These are phyloP conservation scores for Melanotaenia trifasciata DNA, from an alignment of 2,797 vertebrate species.

Conservation along the genomic window DNA sequence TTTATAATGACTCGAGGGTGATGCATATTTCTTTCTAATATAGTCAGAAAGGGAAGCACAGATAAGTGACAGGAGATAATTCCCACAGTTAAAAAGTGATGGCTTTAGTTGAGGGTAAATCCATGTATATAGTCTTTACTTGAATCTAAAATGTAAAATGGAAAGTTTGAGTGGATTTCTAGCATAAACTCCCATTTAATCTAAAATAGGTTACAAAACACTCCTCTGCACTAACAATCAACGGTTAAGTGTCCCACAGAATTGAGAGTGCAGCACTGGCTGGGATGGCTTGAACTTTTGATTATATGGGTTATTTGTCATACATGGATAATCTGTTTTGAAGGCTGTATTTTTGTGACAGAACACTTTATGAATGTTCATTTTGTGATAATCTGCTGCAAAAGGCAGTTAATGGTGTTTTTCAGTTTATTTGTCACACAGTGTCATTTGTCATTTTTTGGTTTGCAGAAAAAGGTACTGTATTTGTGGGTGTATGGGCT, in stretches of 20 bases:
- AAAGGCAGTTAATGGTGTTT: neutral
- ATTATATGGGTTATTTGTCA: neutral
- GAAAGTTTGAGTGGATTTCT: neutral
- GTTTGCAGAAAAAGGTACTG: neutral
- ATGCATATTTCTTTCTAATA: conserved; percentile 41
- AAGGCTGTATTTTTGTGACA: neutral
- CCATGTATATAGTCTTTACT: too few relatives aligned
- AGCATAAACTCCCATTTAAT: neutral
- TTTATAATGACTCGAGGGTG: conserved; percentile 47
- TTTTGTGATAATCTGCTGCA: neutral
- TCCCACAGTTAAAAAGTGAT: conserved; percentile 4
- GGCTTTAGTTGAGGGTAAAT: neutral
- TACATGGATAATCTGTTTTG: neutral
- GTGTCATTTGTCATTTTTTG: neutral
- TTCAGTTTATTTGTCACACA: neutral
- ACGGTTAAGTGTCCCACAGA: neutral
- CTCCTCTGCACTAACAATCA: neutral
- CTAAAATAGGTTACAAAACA: neutral
- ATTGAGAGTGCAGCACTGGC: too few relatives aligned
- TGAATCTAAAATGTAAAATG: neutral
- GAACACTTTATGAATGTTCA: neutral
- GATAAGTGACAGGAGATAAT: conserved; percentile 22
- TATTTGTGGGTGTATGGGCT: neutral
- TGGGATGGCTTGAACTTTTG: neutral
- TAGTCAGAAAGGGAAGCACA: conserved; percentile 13